Percentiles rank a stretch among this genome's conserved stretches.
phyloP scores from a whole-genome alignment of 2,113 vertebrate species.

The Catharus minimus region DNA sequence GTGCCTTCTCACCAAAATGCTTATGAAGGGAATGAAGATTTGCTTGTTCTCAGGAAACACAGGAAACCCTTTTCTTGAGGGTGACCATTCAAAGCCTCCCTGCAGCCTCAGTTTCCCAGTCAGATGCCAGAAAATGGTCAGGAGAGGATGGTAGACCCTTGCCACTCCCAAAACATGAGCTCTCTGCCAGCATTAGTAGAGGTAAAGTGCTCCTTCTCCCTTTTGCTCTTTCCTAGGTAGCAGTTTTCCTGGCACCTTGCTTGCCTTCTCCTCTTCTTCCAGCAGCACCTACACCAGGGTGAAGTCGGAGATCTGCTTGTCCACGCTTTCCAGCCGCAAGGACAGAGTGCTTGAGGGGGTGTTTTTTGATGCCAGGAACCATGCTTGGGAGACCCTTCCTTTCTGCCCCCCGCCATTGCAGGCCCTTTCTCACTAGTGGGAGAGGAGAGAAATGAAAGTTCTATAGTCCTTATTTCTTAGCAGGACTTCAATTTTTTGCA shows the following conservation, averaged over 20 bases:
- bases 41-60: neutral
- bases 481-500: neutral
- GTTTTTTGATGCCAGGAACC: neutral
- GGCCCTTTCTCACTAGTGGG: neutral
- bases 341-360: neutral
- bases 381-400: neutral
- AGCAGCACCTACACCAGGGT: constrained; percentile 46
- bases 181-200: neutral
- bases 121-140: neutral
- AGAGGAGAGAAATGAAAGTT: neutral
- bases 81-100: neutral
- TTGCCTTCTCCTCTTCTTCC: constrained; percentile 57
- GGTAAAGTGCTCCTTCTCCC: neutral
- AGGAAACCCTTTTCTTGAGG: neutral
- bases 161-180: neutral
- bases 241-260: constrained; percentile 16
- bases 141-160: neutral
- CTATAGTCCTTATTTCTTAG: neutral
- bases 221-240: constrained; percentile 50
- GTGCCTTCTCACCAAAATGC: neutral
- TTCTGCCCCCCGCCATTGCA: neutral
- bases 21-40: neutral
- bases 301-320: constrained; percentile 64
- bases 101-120: neutral
- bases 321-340: neutral